phyloP scores from a whole-genome alignment of 2,888 invertebrate genomes.

The Eulithis testata region DNA sequence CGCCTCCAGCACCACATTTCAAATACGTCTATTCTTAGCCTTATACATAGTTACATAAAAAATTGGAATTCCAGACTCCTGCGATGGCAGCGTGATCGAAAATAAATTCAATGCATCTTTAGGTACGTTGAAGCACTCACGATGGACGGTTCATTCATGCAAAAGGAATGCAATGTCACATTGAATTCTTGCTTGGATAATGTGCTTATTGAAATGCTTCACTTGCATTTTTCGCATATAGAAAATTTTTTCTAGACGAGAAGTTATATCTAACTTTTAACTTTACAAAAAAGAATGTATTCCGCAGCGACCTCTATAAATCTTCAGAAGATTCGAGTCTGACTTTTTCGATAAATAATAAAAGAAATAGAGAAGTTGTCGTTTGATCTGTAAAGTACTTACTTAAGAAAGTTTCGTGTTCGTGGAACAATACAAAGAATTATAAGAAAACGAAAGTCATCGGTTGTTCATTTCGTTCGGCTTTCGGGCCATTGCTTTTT shows the following conservation, averaged over 20 bases:
- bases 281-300: constrained; percentile 10
- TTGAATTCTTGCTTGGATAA: constrained; percentile 24
- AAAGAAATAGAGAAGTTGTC: constrained; percentile 32
- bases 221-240: constrained; percentile 21
- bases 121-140: constrained; percentile 5
- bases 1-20: no score
- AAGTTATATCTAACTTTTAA: constrained; percentile 14
- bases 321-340: constrained; percentile 12
- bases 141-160: constrained; percentile 15
- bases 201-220: constrained; percentile 26
- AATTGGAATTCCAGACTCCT: no score
- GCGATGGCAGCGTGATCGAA: neutral
- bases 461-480: constrained; percentile 74
- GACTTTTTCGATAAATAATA: constrained; percentile 29
- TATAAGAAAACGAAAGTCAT: constrained; percentile 77
- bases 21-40: no score
- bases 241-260: constrained; percentile 18
- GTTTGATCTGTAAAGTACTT: constrained; percentile 23
- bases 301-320: constrained; percentile 5
- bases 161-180: constrained; percentile 23
- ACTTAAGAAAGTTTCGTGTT: constrained; percentile 52
- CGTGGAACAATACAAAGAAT: constrained; percentile 69
- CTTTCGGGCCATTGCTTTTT: constrained; percentile 74
- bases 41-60: no score
- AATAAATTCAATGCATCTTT: neutral